These are phyloP conservation scores for Danaus chrysippus DNA, from an alignment of 2,888 invertebrate species.

Conservation along the genomic window DNA sequence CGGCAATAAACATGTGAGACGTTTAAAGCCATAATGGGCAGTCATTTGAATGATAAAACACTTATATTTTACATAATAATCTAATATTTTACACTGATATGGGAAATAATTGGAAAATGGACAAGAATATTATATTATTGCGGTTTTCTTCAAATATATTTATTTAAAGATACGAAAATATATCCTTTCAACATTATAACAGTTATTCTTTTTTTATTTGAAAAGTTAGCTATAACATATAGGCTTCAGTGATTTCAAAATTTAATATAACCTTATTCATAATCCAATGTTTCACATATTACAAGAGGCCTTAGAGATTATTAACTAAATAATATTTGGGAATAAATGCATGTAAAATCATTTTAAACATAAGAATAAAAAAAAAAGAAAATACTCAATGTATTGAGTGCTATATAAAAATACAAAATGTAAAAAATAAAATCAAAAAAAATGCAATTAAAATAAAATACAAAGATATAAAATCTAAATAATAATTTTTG, in stretches of 20 bases:
- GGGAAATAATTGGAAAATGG: neutral
- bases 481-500: conserved; percentile 1
- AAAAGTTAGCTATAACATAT: too few relatives aligned
- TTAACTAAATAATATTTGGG: conserved; percentile 2
- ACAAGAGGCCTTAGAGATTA: neutral
- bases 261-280: neutral
- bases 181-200: conserved; percentile 1
- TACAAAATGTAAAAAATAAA: neutral
- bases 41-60: conserved; percentile 1
- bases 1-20: neutral
- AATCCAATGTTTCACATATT: neutral
- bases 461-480: neutral
- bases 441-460: neutral
- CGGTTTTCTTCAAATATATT: neutral
- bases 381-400: neutral
- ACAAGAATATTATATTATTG: neutral
- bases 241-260: neutral
- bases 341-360: conserved; percentile 6
- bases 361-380: neutral
- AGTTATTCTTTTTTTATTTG: neutral
- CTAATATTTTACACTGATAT: neutral
- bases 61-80: neutral
- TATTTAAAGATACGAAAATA: conserved; percentile 3
- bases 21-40: conserved; percentile 3
- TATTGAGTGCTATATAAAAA: neutral